phyloP scores from a whole-genome alignment of 2,888 invertebrate genomes.

The Harpalus rubripes region DNA sequence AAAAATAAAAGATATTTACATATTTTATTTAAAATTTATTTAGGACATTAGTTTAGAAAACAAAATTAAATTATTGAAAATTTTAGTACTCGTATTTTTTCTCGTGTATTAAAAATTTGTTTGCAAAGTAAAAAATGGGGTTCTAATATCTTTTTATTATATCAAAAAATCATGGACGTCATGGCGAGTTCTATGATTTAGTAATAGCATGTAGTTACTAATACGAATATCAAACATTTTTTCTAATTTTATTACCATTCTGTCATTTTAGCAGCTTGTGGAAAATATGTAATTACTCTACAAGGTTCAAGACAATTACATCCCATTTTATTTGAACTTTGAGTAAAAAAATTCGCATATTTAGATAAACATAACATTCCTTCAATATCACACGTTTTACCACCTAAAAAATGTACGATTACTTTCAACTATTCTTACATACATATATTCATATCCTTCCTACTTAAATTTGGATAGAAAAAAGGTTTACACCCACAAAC shows the following conservation, averaged over 20 bases:
- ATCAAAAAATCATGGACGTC: too few species aligned
- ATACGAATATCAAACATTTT: too few species aligned
- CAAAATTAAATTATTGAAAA: too few species aligned
- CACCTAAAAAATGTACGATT: constrained; percentile 73
- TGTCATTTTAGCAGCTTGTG: constrained; percentile 74
- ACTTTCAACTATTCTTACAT: constrained; percentile 5
- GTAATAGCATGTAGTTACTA: too few species aligned
- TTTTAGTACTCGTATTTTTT: too few species aligned
- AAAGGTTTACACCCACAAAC: constrained; percentile 82
- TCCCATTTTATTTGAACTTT: constrained; percentile 73
- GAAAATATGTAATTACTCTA: constrained; percentile 76
- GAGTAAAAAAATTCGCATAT: constrained; percentile 74
- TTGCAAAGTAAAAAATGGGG: too few species aligned
- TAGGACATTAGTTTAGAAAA: too few species aligned
- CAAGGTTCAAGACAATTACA: constrained; percentile 78
- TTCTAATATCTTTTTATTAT: too few species aligned
- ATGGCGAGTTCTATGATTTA: too few species aligned
- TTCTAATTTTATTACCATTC: constrained; percentile 73
- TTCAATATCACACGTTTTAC: constrained; percentile 78
- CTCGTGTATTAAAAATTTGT: too few species aligned
- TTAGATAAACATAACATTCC: constrained; percentile 80
- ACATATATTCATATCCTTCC: constrained; percentile 1
- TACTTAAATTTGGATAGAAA: constrained; percentile 81
- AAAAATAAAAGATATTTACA: too few species aligned
- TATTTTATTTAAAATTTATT: too few species aligned